Evolutionary conservation across 30 jellyfish, hydroid and myxozoan genomes (phyloP), one percentile per base, ranked within the genome.

Genomic region (Chrysaora quinquecirrha): DNA sequence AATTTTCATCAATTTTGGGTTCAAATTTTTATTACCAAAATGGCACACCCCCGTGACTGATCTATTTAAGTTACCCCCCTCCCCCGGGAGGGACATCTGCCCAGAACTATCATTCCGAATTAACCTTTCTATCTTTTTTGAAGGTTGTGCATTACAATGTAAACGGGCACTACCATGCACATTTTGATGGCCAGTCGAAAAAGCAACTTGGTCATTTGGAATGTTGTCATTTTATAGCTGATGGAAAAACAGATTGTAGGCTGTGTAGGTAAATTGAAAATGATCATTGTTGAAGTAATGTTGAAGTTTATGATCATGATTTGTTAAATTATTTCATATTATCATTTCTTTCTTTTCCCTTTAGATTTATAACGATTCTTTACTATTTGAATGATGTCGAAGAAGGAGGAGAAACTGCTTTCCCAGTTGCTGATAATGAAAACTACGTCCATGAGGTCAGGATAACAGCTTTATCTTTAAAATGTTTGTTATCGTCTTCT

Each of bases 371-470:
- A 1, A 95, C 99, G 30, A 78, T 90, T 49, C 78, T 95, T 48
- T 89, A 82, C 52, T 95, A 77, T 63, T 77, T 95, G n/a, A 95
- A 90, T 61, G 98, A 95, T 34, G 98, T 89, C 12, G 97, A 85
- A 38, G 97, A 76, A 70, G 99, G 99, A 3, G 99, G 99, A 33
- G 99, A 95, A 70, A 95, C 99, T n/a, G 98, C 99, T 1, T 95
- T 95, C 81, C 99, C 99, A 21, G 99, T 86, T 31, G 99, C 99
- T 21, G 98, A 89, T 70, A 67, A 75, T 12, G 83, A 81, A 4
- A 79, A 68, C n/a, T 95, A 82, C 63, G 56, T 31, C 9, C 97
- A 89, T 38, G 88, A 78, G 70, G 98, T 89, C 70, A 38, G 21
- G 22, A 11, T 43, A 23, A 30, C 20, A 18, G 9, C 56, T 3